Conservation (phyloP, 2,888 invertebrate genomes). For the Euclidia mi region DNA sequence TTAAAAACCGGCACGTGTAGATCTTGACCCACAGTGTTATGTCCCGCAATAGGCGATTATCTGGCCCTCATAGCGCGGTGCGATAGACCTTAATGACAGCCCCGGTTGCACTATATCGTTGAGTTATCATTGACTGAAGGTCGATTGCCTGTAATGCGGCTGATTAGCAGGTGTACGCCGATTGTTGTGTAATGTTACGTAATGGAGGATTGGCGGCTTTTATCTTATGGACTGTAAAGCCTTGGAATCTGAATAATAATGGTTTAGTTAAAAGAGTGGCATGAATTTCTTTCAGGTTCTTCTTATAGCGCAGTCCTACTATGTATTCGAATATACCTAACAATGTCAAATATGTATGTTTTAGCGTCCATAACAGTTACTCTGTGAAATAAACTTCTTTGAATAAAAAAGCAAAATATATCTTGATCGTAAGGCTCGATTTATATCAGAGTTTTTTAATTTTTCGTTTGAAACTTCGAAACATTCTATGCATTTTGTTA, state of each 20-base stretch:
- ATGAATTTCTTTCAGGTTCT: no score
- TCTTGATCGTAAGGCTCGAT: no score
- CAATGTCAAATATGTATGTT: no score
- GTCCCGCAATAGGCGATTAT: constrained; percentile 54
- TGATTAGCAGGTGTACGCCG: constrained; percentile 72
- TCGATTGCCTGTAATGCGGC: constrained; percentile 66
- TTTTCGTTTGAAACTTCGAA: no score
- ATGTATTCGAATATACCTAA: no score
- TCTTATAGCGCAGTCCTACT: no score
- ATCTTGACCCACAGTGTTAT: constrained; percentile 58
- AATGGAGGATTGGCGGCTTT: constrained; percentile 7
- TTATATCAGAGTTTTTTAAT: no score
- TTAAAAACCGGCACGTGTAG: constrained; percentile 52
- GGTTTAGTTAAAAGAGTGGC: no score
- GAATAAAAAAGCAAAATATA: no score
- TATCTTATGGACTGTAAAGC: neutral
- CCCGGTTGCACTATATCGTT: constrained; percentile 47
- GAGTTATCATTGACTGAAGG: constrained; percentile 74
- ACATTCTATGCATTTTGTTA: no score
- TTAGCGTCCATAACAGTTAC: no score
- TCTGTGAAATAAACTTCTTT: no score
- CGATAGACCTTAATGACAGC: constrained; percentile 53
- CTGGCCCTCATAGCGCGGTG: constrained; percentile 49
- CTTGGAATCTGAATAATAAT: neutral
- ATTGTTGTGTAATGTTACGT: constrained; percentile 44